Evolutionary conservation across 2,888 invertebrate species (phyloP).

Genomic region (Choristoneura rosaceana): DNA sequence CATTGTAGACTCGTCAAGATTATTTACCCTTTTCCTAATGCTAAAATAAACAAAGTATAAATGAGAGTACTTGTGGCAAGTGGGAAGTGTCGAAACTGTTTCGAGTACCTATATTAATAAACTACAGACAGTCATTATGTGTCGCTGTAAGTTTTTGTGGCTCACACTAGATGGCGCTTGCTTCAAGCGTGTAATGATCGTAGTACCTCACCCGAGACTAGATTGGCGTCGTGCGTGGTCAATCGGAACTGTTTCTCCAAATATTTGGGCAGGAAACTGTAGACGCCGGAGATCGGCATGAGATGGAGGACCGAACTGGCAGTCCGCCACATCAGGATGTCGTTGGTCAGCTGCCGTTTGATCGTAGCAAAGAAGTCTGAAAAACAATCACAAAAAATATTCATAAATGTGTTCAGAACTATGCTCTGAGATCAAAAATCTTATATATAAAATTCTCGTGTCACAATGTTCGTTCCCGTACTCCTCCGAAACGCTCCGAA

Average conservation of each 20-base stretch:
- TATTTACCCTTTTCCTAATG: too few species aligned
- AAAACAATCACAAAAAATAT: constrained; percentile 39
- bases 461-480: too few species aligned
- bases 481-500: too few species aligned
- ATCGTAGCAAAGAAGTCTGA: constrained; percentile 80
- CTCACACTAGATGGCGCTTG: background rate
- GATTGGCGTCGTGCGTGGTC: constrained; percentile 95
- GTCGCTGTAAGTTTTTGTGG: background rate
- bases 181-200: constrained; percentile 3
- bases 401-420: background rate
- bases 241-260: constrained; percentile 96
- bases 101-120: background rate
- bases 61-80: too few species aligned
- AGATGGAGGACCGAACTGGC: constrained; percentile 96
- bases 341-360: constrained; percentile 92
- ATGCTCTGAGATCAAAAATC: too few species aligned
- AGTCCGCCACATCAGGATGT: constrained; percentile 96
- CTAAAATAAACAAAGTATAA: too few species aligned
- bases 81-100: background rate
- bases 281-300: constrained; percentile 95
- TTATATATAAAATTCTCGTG: too few species aligned
- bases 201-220: constrained; percentile 91
- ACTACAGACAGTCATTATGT: background rate
- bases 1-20: too few species aligned
- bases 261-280: constrained; percentile 97